A percentile compares a stretch with the other conserved stretches of the same genome.
phyloP scores from a whole-genome alignment of 2,888 invertebrate genomes.

The Alitta virens region DNA sequence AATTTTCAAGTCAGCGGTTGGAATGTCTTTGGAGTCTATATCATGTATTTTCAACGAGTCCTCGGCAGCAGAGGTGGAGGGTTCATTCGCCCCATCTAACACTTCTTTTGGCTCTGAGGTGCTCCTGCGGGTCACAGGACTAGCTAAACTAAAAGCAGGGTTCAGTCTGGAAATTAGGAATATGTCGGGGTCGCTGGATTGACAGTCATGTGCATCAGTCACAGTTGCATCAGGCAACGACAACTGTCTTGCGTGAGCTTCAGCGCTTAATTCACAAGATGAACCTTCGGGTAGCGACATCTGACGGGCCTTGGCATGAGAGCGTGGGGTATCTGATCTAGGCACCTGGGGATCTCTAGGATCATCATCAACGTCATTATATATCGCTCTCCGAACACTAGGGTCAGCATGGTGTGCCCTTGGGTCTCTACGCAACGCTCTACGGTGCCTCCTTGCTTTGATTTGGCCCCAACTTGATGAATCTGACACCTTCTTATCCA shows the following conservation, averaged over 20 bases:
- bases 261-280: no score
- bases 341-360: slow-evolving; percentile 19
- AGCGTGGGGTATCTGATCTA: not conserved
- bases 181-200: slow-evolving; percentile 1
- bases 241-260: no score
- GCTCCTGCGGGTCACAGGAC: not conserved
- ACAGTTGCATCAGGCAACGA: no score
- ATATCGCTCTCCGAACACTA: not conserved
- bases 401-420: not conserved
- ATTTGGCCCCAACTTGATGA: no score
- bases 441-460: slow-evolving; percentile 20
- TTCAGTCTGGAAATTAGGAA: slow-evolving; percentile 1
- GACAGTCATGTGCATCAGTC: not conserved
- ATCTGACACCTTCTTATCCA: no score
- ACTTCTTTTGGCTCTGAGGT: not conserved
- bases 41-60: not conserved
- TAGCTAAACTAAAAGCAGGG: not conserved
- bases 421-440: slow-evolving; percentile 35
- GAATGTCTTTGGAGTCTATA: not conserved
- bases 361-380: not conserved
- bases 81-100: not conserved
- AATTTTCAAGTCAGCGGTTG: no score
- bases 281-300: slow-evolving; percentile 18
- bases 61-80: not conserved
- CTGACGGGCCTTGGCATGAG: not conserved